These are phyloP conservation scores for Chironomus tepperi DNA, from an alignment of 1,140 invertebrate genomes.

Conservation along the genomic window DNA sequence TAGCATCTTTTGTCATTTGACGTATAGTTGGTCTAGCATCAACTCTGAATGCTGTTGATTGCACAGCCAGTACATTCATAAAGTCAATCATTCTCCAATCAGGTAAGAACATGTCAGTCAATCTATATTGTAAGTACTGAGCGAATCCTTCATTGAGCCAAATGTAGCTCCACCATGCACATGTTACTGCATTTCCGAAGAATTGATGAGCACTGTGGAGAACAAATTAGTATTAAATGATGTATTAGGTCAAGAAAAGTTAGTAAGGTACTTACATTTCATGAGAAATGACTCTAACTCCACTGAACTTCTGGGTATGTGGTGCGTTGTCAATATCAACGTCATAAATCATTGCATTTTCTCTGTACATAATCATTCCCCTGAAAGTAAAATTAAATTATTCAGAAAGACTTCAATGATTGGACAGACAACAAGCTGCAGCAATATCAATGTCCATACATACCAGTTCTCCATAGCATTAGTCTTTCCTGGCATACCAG, in stretches of 20 bases:
- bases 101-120: neutral
- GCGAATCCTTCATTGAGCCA: constrained; percentile 26
- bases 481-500: neutral
- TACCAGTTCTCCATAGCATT: constrained; percentile 18
- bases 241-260: no score
- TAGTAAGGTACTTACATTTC: neutral
- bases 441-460: no score
- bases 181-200: constrained; percentile 60
- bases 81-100: neutral
- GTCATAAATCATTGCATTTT: neutral
- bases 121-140: neutral
- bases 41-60: constrained; percentile 44
- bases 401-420: neutral
- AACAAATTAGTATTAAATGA: neutral
- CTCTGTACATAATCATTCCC: neutral
- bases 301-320: neutral
- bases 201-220: constrained; percentile 48
- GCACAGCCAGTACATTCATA: neutral
- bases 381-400: neutral
- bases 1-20: constrained; percentile 63
- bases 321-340: neutral
- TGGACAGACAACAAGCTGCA: neutral
- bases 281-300: neutral
- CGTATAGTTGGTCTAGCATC: constrained; percentile 59
- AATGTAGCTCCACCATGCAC: constrained; percentile 32